Base-by-base conservation (phyloP, 1,140 invertebrate genomes). In the Eriocheir sinensis region DNA sequence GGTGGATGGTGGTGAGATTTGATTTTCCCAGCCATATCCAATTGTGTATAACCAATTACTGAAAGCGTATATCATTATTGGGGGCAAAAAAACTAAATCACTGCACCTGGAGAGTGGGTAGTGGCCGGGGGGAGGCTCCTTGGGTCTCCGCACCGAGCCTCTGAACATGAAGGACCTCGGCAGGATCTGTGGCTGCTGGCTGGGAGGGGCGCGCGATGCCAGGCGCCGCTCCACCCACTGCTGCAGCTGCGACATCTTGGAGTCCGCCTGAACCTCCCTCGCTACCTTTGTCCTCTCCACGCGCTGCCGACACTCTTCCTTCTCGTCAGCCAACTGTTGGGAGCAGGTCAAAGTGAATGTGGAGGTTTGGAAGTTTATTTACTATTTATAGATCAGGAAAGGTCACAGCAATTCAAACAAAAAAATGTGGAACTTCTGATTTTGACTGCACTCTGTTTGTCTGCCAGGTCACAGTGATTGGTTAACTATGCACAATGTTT, bases 221-320 rank as follows among this genome's bases (percentile, higher is more conserved):
- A 96, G 79, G 36, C 95, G 95, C n/a, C 94, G 94, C 48, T 95
- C 97, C 12, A 98, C 95, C 97, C 98, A 98, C 93, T 98, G 98
- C 95, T 98, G 98, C 38, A 98, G 97, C 95, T 98, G 97, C 81
- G 97, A 96, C 88, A 98, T 97, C 83, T 97, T 97, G 89, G 97
- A 97, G 95, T 98, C 97, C 95, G 98, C 98, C 79, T 97, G 96
- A 0, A 97, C 97, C 95, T 98, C 97, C 96, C 98, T 97, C 21
- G 97, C 97, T 27, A 97, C 97, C 93, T 98, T 97, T 91, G 97
- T 97, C 89, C 95, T 60, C 40, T 96, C 88, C 81, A 93, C 93
- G 96, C 96, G 94, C 96, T 95, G 88, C 83, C 95, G 95, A 96
- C 96, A 96, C 40, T 96, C 93, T 21, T 95, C 91, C 21, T 93